Conservation (phyloP, 2,797 vertebrate species). For the Ibycter americanus region DNA sequence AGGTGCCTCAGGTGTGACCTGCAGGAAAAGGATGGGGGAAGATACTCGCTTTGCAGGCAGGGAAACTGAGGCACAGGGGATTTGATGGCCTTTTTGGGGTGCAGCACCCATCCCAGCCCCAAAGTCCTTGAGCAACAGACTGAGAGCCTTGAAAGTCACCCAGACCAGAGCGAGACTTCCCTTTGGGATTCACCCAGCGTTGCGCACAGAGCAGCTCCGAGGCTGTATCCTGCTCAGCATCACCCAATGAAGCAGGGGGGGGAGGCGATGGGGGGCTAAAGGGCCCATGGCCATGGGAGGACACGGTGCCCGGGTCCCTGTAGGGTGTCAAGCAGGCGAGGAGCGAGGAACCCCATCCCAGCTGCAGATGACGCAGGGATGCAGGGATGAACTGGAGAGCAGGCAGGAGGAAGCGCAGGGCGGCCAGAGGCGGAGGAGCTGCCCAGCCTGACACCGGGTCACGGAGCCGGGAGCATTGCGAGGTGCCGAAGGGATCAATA, state of each 20-base stretch:
- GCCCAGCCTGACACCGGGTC: constrained; percentile 25
- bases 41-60: not conserved
- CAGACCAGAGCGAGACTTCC: accelerated
- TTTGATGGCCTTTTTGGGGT: not conserved
- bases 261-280: accelerated
- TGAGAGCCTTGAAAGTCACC: not conserved
- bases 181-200: not conserved
- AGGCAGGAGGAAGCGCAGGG: not conserved
- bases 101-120: not conserved
- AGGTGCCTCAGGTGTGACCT: not conserved
- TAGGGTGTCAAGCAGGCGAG: accelerated
- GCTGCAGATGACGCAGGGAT: not conserved
- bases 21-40: not conserved
- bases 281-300: accelerated
- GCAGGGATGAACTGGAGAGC: not conserved
- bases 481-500: constrained; percentile 73
- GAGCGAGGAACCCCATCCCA: not conserved
- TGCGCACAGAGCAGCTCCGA: not conserved
- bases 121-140: not conserved
- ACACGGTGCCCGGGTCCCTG: accelerated
- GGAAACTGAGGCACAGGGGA: not conserved
- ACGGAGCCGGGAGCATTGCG: constrained; percentile 1
- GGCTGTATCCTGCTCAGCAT: not conserved
- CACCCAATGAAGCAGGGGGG: accelerated
- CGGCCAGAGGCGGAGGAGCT: not conserved